Evolutionary conservation across 2,888 invertebrate genomes (phyloP).

Genomic region (Sesamia inferens): DNA sequence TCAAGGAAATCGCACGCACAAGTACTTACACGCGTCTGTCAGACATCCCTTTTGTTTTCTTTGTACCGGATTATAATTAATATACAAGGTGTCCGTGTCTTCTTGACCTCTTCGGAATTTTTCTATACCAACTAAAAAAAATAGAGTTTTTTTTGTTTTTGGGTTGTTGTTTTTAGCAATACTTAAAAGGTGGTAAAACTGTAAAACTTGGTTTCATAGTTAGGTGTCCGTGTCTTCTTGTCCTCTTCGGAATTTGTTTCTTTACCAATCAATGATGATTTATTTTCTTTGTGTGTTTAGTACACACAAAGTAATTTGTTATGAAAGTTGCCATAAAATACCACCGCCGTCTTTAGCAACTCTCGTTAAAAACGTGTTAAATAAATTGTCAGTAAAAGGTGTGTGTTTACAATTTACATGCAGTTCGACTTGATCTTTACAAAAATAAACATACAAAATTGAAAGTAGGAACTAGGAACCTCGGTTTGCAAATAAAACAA

Average conservation of each 20-base stretch:
- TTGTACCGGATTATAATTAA: constrained; percentile 23
- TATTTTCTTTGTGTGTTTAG: neutral
- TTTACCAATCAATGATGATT: neutral
- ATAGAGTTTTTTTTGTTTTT: too few relatives aligned
- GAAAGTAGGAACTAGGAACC: constrained; percentile 30
- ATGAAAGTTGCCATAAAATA: neutral
- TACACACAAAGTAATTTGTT: neutral
- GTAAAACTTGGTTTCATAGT: too few relatives aligned
- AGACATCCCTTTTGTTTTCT: constrained; percentile 44
- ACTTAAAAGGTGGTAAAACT: neutral
- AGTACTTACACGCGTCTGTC: constrained; percentile 13
- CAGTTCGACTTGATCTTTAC: constrained; percentile 15
- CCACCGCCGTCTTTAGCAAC: neutral
- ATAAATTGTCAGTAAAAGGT: neutral
- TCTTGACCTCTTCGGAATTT: constrained; percentile 12
- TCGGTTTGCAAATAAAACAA: constrained; percentile 13
- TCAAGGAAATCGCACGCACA: constrained; percentile 71
- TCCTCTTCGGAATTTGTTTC: constrained; percentile 1
- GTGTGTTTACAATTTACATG: neutral
- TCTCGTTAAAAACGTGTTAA: constrained; percentile 6
- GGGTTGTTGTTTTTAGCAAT: neutral
- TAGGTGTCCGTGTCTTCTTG: constrained; percentile 19
- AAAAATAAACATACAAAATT: constrained; percentile 27
- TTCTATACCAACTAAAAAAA: too few relatives aligned
- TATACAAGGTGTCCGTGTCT: constrained; percentile 25